Evolutionary conservation across 1,140 invertebrate species (phyloP), one percentile per base, ranked within the genome.

Genomic region (Drosophila bipectinata): DNA sequence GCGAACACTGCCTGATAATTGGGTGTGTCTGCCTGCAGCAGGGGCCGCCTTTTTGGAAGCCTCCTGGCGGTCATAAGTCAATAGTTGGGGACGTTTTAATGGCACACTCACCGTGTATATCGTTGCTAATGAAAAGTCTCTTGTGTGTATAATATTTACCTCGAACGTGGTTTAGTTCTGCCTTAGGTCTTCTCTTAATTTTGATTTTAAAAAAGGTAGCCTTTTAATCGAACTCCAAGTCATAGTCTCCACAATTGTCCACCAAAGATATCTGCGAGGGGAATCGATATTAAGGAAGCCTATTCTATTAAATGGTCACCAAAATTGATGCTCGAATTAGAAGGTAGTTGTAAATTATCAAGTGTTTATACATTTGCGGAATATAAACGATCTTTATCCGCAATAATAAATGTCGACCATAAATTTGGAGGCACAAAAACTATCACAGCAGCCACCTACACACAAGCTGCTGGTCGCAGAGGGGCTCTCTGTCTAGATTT

Each of bases 41-140:
- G 14, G 5, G 47, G 10, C n/a, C 28, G 24, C 26, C 7, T 26
- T 44, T 18, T 21, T 51, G 47, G 21, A 49, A 24, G 66, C 57
- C 60, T 56, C 59, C 62, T 67, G 75, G 49, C 64, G 78, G 75
- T 64, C 83, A 82, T 88, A 87, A 87, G 83, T 87, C 83, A 87
- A 87, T 87, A 88, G 72, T 79, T 78, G 83, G 79, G 67, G 78
- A 87, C 83, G 72, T 88, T 87, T 87, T 85, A 87, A 87, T 87
- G 83, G 74, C 48, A 45, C 34, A 26, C 32, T 56, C 10, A 30
- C 24, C 52, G 57, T 61, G 60, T 66, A 66, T 59, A 69, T 82
- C 69, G 74, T 60, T 34, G 75, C 83, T 87, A 87, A 87, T 82
- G 83, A 87, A 87, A 87, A 79, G 75, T 79, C 3, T 32, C 9